phyloP scores from a whole-genome alignment of 2,888 invertebrate genomes.

The Noctua comes region DNA sequence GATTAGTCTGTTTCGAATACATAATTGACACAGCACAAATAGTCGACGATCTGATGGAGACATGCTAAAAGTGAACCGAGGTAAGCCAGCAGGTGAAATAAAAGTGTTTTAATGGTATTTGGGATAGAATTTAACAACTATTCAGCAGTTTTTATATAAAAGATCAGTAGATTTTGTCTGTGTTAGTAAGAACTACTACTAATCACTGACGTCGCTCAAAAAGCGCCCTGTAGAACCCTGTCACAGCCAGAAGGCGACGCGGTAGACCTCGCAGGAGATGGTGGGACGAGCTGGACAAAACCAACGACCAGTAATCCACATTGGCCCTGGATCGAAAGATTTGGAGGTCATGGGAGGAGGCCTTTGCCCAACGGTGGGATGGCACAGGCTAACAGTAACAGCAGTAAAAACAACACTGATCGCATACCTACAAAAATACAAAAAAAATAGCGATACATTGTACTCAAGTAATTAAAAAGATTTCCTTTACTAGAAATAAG shows the following conservation, averaged over 20 bases:
- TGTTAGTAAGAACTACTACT: too few relatives aligned
- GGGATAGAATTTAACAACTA: background rate
- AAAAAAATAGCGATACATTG: background rate
- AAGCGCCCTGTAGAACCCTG: too few relatives aligned
- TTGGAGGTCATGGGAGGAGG: too few relatives aligned
- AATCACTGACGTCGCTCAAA: too few relatives aligned
- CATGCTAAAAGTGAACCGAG: background rate
- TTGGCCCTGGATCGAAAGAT: too few relatives aligned
- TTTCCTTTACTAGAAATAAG: background rate
- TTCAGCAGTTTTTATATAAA: background rate
- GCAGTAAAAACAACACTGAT: background rate
- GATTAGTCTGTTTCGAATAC: background rate
- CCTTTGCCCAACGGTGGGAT: too few relatives aligned
- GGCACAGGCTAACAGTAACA: background rate
- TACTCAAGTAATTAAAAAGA: background rate
- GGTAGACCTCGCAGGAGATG: too few relatives aligned
- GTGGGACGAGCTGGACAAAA: too few relatives aligned
- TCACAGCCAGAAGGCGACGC: too few relatives aligned
- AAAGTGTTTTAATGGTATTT: background rate
- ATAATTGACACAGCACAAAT: background rate
- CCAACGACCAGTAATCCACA: too few relatives aligned
- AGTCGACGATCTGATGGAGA: background rate
- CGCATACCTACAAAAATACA: background rate
- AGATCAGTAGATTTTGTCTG: background rate
- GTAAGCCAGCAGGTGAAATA: background rate